Base-by-base conservation (phyloP, 2,888 invertebrate genomes). In the Ganaspis brasiliensis region DNA sequence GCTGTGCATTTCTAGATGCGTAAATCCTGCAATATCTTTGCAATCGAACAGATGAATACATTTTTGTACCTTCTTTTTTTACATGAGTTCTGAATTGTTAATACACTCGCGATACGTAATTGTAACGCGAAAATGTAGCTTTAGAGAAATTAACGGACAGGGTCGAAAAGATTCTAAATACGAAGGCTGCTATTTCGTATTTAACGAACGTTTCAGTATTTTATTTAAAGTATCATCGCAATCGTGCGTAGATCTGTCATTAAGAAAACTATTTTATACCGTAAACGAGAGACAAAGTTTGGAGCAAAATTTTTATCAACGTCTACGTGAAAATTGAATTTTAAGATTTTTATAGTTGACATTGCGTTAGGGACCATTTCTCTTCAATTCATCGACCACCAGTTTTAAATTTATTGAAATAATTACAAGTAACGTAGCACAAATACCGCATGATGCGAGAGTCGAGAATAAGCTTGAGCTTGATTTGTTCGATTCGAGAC, bases 131-230 rank as follows among this genome's bases (percentile, higher is more conserved):
- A 73, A 78, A 76, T 78, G 74, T 77, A 81, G 74, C 61, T 82
- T 73, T 81, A 75, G 75, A 75, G 31, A 67, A n/a, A 67, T 24
- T 67, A 67, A 67, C 45, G 24, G 80, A 74, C 83, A 79, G 81
- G 79, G 74, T 77, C 40, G 82, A 81, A 79, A 79, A 76, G 76
- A 79, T 78, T 75, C 80, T 74, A 77, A 78, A 72, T 73, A 78
- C 74, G 79, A 78, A 79, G 73, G 77, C 75, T 77, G 74, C 81
- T 21, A 77, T 81, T 80, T 77, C 79, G 79, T 81, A 83, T 84
- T 80, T 82, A 77, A 78, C 78, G 79, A 82, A 80, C 79, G 73
- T 81, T 80, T 77, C 81, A 84, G 84, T 84, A 84, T 85, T 85
- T 84, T 84, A 82, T 83, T 84, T 82, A 79, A 82, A 74, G 79